A percentile compares a stretch with the other conserved stretches of the same genome.
Conservation (phyloP, 2,797 vertebrate species). For the Fratercula arctica region DNA sequence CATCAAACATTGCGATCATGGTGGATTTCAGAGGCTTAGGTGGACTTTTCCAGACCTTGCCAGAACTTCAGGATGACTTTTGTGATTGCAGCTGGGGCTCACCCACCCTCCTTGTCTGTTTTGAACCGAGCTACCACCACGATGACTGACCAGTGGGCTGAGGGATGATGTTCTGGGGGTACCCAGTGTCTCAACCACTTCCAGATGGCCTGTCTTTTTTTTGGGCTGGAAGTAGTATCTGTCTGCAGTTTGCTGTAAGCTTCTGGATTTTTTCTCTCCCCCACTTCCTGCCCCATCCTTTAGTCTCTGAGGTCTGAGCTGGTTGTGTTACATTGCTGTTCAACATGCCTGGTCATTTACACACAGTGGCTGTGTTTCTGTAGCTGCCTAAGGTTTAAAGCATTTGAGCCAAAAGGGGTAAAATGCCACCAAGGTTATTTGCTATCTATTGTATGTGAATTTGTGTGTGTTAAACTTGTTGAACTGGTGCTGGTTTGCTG, state of each 20-base stretch:
- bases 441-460: background rate
- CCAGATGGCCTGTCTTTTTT: background rate
- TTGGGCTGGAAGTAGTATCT: background rate
- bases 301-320: background rate
- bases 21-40: background rate
- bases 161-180: background rate
- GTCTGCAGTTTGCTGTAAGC: background rate
- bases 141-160: background rate
- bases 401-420: background rate
- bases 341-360: background rate
- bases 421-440: background rate
- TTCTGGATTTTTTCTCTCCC: background rate
- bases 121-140: background rate
- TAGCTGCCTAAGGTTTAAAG: background rate
- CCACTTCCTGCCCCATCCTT: background rate
- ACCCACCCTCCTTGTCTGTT: background rate
- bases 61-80: background rate
- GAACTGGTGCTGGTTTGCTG: conserved; percentile 15
- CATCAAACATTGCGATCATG: background rate
- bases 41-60: background rate
- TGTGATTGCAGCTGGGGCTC: background rate
- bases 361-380: background rate
- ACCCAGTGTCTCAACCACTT: background rate
- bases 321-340: background rate
- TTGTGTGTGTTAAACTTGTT: background rate